Evolutionary conservation across 2,113 vertebrate species (phyloP).

Genomic region (Mastomys coucha): DNA sequence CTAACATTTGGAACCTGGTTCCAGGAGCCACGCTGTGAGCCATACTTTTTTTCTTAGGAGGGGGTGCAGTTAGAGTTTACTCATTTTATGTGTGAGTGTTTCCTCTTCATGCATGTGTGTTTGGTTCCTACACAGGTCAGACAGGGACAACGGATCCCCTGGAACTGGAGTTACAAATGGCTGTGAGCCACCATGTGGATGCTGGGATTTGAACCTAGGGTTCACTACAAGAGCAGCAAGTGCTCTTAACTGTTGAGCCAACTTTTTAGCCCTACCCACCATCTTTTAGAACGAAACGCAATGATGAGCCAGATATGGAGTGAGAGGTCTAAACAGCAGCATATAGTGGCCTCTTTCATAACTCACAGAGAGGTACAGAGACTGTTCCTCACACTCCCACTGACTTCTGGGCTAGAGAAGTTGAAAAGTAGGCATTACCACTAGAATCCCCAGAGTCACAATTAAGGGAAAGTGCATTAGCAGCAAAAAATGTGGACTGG

Average conservation of each 20-base stretch:
- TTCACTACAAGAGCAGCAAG: background rate
- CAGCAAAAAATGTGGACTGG: background rate
- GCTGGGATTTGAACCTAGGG: background rate
- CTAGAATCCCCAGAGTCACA: background rate
- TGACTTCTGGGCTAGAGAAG: background rate
- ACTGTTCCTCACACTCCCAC: background rate
- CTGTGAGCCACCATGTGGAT: background rate
- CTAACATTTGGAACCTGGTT: background rate
- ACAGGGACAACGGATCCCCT: background rate
- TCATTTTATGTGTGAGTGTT: background rate
- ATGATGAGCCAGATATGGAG: background rate
- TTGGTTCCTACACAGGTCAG: no score
- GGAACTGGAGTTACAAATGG: background rate
- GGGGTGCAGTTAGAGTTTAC: background rate
- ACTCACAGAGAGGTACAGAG: slow-evolving; percentile 11
- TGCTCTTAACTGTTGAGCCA: background rate
- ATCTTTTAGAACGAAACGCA: slow-evolving; percentile 49
- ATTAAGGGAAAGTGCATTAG: background rate
- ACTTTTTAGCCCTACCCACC: background rate
- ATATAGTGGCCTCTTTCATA: background rate
- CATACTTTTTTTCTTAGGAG: background rate
- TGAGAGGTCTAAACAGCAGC: background rate
- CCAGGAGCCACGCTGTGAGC: background rate
- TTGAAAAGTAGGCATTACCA: background rate
- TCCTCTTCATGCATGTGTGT: background rate